Conservation (phyloP, 2,113 vertebrate species). For the Campylorhamphus procurvoides region DNA sequence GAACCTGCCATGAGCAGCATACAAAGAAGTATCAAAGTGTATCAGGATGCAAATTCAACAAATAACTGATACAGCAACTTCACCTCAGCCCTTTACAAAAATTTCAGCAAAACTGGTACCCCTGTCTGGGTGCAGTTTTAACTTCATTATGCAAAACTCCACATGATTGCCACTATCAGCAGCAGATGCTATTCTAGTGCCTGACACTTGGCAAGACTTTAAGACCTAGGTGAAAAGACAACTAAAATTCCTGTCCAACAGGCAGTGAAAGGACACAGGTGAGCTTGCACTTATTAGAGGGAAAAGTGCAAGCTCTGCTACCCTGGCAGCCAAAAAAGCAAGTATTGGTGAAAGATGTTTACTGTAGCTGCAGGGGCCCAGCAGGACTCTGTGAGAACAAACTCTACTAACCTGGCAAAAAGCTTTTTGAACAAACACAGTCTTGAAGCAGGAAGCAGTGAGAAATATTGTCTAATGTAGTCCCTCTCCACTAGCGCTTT, state of each 20-base stretch:
- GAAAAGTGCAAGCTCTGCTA: background rate
- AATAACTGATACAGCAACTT: background rate
- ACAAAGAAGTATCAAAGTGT: background rate
- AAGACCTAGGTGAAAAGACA: background rate
- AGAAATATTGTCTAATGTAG: background rate
- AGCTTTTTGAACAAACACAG: background rate
- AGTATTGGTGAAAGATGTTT: background rate
- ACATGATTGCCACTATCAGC: background rate
- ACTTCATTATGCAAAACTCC: background rate
- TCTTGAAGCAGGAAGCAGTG: accelerated
- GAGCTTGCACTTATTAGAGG: background rate
- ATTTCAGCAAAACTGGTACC: background rate
- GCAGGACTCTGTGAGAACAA: background rate
- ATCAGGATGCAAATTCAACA: background rate
- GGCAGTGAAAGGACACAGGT: background rate
- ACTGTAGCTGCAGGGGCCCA: background rate
- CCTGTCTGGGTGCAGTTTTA: background rate
- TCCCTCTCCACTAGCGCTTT: background rate
- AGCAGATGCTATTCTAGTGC: background rate
- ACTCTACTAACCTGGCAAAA: background rate
- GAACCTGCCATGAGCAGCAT: accelerated
- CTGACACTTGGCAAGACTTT: background rate
- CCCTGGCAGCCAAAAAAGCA: background rate
- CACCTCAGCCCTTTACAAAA: background rate
- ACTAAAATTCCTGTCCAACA: background rate